Conservation (phyloP, 2,888 invertebrate species). For the Perithous albicinctus region DNA sequence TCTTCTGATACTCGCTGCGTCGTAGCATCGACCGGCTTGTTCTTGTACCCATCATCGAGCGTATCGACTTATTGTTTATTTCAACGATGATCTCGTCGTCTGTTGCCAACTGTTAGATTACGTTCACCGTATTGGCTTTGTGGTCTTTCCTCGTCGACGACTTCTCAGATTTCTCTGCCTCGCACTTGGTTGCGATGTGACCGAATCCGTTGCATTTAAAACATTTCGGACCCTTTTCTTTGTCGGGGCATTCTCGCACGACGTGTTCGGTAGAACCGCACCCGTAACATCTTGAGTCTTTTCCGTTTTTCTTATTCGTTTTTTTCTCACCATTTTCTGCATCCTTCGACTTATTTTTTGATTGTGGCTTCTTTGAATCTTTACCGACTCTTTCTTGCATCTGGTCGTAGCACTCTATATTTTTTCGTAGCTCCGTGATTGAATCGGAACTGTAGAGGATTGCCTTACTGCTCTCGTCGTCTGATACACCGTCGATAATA, state of each 20-base stretch:
- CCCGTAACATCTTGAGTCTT: conserved; percentile 31
- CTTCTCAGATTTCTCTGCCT: neutral
- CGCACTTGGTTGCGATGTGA: conserved; percentile 43
- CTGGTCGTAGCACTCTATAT: conserved; percentile 1
- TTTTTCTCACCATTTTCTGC: neutral
- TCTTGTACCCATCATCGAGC: conserved; percentile 10
- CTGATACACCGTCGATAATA: conserved; percentile 54
- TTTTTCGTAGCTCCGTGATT: conserved; percentile 49
- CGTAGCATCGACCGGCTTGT: neutral
- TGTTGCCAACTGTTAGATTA: neutral
- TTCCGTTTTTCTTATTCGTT: neutral
- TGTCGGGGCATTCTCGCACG: conserved; percentile 33
- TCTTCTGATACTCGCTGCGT: conserved; percentile 5
- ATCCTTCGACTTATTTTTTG: neutral
- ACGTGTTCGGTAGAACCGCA: conserved; percentile 32
- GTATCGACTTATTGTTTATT: neutral
- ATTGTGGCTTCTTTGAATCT: neutral
- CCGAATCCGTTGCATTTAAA: conserved; percentile 57
- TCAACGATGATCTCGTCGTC: conserved; percentile 20
- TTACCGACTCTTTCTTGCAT: conserved; percentile 1
- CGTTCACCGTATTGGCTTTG: conserved; percentile 16
- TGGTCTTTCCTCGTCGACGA: neutral
- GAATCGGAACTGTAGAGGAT: conserved; percentile 36
- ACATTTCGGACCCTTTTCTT: conserved; percentile 47
- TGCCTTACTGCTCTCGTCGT: conserved; percentile 44